Evolutionary conservation across 2,888 invertebrate genomes (phyloP), one percentile per base, ranked within the genome.

Genomic region (Dinocampus coccinellae): DNA sequence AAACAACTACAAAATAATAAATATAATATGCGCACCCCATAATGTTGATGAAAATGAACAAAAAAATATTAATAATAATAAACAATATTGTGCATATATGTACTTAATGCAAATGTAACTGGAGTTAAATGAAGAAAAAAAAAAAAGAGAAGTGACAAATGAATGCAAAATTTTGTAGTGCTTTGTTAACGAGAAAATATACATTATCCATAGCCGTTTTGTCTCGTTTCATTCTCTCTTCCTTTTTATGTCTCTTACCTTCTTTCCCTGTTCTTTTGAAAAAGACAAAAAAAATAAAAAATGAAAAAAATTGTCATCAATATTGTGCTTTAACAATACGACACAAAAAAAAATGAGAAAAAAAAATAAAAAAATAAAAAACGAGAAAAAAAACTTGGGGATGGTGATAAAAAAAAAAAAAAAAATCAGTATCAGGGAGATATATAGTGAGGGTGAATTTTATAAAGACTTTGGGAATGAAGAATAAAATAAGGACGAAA

Each of bases 161-260:
- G 72, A 34, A 52, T 58, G 60, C 39, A 62, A 34, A 34, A 20
- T 65, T 55, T 55, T 33, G 69, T 61, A 60, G 67, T 67, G 76
- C 64, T 69, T 75, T 65, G 73, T 75, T 75, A 75, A 76, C 73
- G 73, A 75, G 70, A 69, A 57, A 10, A 42, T 55, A 55, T 65
- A 65, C 22, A 53, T 22, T 29, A 29, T 29, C 3, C 7, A 29
- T 29, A 29, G 53, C n/a, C 26, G 22, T 42, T 24, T 42, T 39
- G 20, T 62, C 39, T 24, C n/a, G 7, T 39, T 62, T 39, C 6
- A 39, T 9, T 62, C 24, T 34, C 20, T 24, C 11, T 36, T 42
- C 3, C 29, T 42, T 22, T 11, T n/a, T 22, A 39, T n/a, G n/a
- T 34, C 60, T 11, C 33, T 39, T 62, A 62, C 39, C 24, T 24